A percentile compares a stretch with the other conserved stretches of the same genome.
Conservation (phyloP, 2,888 invertebrate genomes). For the Pheosia gnoma region DNA sequence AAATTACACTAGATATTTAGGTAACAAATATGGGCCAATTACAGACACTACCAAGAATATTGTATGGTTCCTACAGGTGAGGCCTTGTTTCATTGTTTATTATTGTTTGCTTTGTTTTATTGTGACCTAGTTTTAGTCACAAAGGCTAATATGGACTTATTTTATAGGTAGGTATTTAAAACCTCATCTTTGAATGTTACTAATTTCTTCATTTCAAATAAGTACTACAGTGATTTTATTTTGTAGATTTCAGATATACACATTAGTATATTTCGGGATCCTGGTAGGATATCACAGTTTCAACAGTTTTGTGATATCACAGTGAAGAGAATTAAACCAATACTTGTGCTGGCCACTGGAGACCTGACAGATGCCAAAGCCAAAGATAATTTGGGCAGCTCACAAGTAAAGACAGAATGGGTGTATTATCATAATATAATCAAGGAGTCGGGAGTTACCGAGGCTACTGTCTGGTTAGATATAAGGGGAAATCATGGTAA, state of each 20-base stretch:
- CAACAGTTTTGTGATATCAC: slow-evolving; percentile 91
- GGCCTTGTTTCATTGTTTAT: slow-evolving; percentile 19
- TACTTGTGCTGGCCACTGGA: slow-evolving; percentile 92
- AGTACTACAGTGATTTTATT: neutral
- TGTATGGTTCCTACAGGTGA: slow-evolving; percentile 91
- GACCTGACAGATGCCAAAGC: slow-evolving; percentile 96
- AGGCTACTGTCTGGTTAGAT: slow-evolving; percentile 93
- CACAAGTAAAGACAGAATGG: slow-evolving; percentile 93
- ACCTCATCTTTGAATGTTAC: neutral
- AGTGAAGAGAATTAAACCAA: slow-evolving; percentile 88
- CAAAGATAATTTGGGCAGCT: slow-evolving; percentile 90
- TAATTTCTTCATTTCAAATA: neutral
- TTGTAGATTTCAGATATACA: slow-evolving; percentile 94
- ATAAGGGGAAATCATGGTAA: slow-evolving; percentile 96
- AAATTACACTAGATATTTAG: slow-evolving; percentile 64
- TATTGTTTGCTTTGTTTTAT: slow-evolving; percentile 4
- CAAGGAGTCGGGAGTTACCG: slow-evolving; percentile 85
- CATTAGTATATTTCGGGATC: slow-evolving; percentile 92
- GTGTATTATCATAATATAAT: slow-evolving; percentile 88
- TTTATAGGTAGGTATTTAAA: neutral
- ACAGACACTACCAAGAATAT: slow-evolving; percentile 84
- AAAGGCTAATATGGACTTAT: slow-evolving; percentile 18
- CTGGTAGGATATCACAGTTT: slow-evolving; percentile 89
- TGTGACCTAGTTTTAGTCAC: slow-evolving; percentile 36
- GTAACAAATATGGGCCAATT: slow-evolving; percentile 73